Conservation (phyloP, 2,113 vertebrate genomes). For the Cepphus grylle region DNA sequence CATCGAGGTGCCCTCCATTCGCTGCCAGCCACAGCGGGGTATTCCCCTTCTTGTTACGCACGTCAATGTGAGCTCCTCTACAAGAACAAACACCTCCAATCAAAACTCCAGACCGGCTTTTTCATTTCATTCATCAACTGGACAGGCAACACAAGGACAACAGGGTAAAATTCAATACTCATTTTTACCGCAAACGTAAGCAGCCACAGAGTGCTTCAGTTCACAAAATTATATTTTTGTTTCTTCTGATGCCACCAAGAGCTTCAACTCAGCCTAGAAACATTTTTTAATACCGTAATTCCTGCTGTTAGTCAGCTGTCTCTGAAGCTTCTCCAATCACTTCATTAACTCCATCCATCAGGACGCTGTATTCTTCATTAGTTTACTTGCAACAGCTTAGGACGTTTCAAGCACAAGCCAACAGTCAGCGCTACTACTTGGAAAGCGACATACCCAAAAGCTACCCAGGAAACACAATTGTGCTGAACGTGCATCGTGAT, state of each 20-base stretch:
- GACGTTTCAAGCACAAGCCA: background rate
- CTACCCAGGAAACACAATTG: background rate
- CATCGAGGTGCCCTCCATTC: conserved; percentile 96
- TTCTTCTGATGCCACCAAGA: background rate
- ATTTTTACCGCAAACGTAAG: background rate
- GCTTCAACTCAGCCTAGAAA: background rate
- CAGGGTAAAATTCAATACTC: accelerated
- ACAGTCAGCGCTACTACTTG: too few species aligned
- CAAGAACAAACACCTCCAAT: background rate
- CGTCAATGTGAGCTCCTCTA: conserved; percentile 97
- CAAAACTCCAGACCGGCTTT: background rate
- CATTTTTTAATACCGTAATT: background rate
- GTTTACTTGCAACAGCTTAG: background rate
- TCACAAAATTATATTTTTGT: accelerated
- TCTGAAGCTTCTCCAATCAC: background rate
- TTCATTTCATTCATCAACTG: accelerated
- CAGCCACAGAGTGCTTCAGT: background rate
- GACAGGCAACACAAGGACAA: background rate
- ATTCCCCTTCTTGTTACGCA: conserved; percentile 99
- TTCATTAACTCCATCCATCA: background rate
- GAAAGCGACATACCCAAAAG: background rate
- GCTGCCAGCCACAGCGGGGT: conserved; percentile 97
- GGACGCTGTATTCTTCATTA: background rate
- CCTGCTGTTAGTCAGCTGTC: background rate
- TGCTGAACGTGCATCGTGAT: too few species aligned